Evolutionary conservation across 2,797 vertebrate species (phyloP).

Genomic region (Alfaro cultratus): DNA sequence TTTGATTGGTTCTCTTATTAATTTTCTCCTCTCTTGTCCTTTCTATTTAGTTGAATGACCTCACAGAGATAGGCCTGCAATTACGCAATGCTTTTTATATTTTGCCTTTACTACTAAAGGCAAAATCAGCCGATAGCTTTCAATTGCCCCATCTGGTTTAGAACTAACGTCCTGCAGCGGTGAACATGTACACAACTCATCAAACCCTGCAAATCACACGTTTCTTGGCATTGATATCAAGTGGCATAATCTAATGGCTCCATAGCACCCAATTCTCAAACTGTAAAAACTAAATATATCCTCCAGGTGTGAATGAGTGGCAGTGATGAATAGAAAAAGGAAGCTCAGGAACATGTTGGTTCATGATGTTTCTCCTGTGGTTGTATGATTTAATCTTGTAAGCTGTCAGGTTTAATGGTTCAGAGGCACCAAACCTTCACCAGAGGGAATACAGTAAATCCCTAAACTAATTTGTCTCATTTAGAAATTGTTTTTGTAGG

Average conservation of each 20-base stretch:
- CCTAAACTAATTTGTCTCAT: conserved; percentile 8
- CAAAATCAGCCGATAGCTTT: background rate
- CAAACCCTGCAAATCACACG: background rate
- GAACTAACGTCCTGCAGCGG: background rate
- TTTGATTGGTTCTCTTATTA: too few species aligned
- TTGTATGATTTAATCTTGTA: conserved; percentile 16
- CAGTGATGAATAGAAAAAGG: background rate
- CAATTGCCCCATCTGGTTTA: too few species aligned
- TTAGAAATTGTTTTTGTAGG: conserved; percentile 41
- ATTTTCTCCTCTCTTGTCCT: background rate
- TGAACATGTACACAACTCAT: conserved; percentile 21
- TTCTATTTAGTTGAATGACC: too few species aligned
- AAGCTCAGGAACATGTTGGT: background rate
- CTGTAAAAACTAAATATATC: background rate
- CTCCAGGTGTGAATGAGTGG: background rate
- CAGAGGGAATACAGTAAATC: conserved; percentile 26
- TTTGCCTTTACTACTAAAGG: too few species aligned
- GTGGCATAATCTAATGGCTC: background rate
- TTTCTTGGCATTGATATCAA: conserved; percentile 2
- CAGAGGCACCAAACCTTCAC: conserved; percentile 16
- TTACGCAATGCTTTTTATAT: too few species aligned
- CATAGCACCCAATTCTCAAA: background rate
- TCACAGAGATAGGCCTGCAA: too few species aligned
- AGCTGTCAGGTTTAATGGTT: conserved; percentile 52
- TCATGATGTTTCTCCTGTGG: conserved; percentile 22